Conservation (phyloP, 2,113 vertebrate genomes). For the Microtus ochrogaster region DNA sequence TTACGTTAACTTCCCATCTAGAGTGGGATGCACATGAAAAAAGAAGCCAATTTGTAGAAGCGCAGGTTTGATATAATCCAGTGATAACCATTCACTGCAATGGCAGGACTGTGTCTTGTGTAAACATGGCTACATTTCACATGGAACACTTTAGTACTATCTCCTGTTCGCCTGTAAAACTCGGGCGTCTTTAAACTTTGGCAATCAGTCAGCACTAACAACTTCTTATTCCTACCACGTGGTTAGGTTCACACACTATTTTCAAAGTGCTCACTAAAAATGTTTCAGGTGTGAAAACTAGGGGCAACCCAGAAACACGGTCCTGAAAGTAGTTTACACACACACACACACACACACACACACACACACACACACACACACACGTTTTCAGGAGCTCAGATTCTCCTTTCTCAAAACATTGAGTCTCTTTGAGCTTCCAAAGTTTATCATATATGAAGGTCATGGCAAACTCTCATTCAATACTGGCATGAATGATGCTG, state of each 20-base stretch:
- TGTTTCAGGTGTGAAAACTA: neutral
- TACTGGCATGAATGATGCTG: neutral
- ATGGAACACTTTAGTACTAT: neutral
- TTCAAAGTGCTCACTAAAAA: neutral
- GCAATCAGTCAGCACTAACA: too few relatives aligned
- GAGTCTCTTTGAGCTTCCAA: neutral
- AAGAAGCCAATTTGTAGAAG: neutral
- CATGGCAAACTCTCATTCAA: neutral
- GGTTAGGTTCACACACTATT: neutral
- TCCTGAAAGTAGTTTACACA: neutral
- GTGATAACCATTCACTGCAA: too few relatives aligned
- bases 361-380: too few relatives aligned
- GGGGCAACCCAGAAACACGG: neutral
- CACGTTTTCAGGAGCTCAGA: too few relatives aligned
- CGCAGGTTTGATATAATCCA: neutral
- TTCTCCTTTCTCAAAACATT: neutral
- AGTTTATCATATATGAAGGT: neutral
- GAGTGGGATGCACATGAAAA: neutral
- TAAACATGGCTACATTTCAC: neutral
- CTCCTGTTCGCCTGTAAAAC: neutral
- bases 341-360: too few relatives aligned
- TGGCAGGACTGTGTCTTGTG: neutral
- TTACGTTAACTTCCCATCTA: neutral
- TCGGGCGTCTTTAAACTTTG: neutral
- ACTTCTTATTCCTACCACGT: neutral